A percentile compares a stretch with the other conserved stretches of the same genome.
Evolutionary conservation across 2,888 invertebrate species (phyloP).

Genomic region (Oegoconia quadripuncta): DNA sequence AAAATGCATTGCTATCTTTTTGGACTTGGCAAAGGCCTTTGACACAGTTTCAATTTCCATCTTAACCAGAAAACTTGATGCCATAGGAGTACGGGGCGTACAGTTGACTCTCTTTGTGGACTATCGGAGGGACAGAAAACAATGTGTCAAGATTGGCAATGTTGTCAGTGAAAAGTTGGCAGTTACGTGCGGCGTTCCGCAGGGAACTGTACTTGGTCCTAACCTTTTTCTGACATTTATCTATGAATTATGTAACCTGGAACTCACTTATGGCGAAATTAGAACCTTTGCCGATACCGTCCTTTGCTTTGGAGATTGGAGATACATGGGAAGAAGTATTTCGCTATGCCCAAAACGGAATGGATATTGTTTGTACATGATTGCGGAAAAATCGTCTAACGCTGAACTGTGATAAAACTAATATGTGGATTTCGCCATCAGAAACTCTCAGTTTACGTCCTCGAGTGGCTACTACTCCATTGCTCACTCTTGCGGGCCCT

Average conservation of each 20-base stretch:
- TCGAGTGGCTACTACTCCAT: no score
- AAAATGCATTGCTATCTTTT: background rate
- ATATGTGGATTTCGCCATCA: no score
- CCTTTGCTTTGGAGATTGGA: no score
- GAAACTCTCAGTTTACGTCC: no score
- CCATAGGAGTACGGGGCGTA: background rate
- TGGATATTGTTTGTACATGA: no score
- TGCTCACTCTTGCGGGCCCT: no score
- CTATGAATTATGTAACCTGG: slow-evolving; percentile 2
- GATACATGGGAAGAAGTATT: no score
- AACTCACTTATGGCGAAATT: background rate
- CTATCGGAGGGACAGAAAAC: background rate
- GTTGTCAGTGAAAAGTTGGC: background rate
- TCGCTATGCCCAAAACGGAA: no score
- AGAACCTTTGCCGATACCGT: slow-evolving; percentile 9
- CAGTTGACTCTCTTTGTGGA: background rate
- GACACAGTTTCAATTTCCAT: no score
- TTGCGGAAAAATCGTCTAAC: no score
- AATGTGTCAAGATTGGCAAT: background rate
- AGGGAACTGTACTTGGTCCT: slow-evolving; percentile 12
- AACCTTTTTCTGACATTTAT: slow-evolving; percentile 11
- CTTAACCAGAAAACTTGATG: background rate
- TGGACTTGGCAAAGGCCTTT: no score
- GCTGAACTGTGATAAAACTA: no score
- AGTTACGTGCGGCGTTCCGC: slow-evolving; percentile 3